Evolutionary conservation across 2,888 invertebrate genomes (phyloP).

Genomic region (Pollenia griseotomentosa): DNA sequence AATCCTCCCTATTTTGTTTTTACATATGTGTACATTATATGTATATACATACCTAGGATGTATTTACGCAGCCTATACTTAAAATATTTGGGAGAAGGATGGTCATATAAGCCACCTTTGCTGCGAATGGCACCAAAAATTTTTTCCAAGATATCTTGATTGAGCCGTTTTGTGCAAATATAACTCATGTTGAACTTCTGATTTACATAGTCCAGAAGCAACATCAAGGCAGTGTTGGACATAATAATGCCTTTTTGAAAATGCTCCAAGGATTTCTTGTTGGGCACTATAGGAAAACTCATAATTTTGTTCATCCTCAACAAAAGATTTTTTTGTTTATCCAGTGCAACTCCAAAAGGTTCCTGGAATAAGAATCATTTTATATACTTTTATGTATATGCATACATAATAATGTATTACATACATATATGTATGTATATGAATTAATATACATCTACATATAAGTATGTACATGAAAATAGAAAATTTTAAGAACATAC

Average conservation of each 20-base stretch:
- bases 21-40: too few species aligned
- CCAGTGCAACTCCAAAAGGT: slow-evolving; percentile 26
- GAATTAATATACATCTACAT: too few species aligned
- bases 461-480: too few species aligned
- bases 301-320: slow-evolving; percentile 43
- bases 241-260: slow-evolving; percentile 65
- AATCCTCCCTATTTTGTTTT: too few species aligned
- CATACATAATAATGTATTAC: not conserved
- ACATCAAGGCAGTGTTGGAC: slow-evolving; percentile 50
- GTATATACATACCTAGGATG: slow-evolving; percentile 30
- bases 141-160: slow-evolving; percentile 8
- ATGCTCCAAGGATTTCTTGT: slow-evolving; percentile 37
- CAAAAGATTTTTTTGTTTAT: slow-evolving; percentile 12
- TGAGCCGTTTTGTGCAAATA: slow-evolving; percentile 2
- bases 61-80: slow-evolving; percentile 49
- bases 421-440: not conserved
- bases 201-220: slow-evolving; percentile 10
- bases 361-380: slow-evolving; percentile 2
- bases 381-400: not conserved
- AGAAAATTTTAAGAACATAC: not conserved
- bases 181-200: slow-evolving; percentile 25
- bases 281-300: slow-evolving; percentile 13
- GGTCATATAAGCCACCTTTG: slow-evolving; percentile 32
- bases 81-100: slow-evolving; percentile 44
- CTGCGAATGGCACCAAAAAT: slow-evolving; percentile 14